Conservation (phyloP, 2,888 invertebrate genomes). For the Ischnus inquisitorius region DNA sequence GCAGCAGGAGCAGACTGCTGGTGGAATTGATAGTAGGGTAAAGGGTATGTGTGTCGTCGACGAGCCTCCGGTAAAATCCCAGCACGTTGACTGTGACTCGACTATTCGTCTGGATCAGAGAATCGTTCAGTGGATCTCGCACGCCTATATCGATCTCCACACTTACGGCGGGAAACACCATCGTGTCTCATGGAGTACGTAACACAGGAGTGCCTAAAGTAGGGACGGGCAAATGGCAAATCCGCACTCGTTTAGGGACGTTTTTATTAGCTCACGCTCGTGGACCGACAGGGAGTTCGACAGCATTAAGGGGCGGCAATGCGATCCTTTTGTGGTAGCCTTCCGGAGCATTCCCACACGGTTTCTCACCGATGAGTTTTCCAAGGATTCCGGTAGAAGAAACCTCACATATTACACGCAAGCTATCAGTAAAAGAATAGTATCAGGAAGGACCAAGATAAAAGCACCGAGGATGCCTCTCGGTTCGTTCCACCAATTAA, state of each 20-base stretch:
- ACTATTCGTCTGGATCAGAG: slow-evolving; percentile 68
- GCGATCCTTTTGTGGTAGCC: slow-evolving; percentile 29
- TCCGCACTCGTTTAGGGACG: slow-evolving; percentile 46
- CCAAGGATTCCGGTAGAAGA: not conserved
- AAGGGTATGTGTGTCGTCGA: slow-evolving; percentile 39
- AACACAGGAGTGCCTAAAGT: slow-evolving; percentile 23
- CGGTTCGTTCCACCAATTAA: slow-evolving; percentile 51
- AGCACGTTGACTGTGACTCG: slow-evolving; percentile 52
- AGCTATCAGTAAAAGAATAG: slow-evolving; percentile 50
- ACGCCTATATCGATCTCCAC: slow-evolving; percentile 11
- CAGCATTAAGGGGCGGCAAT: slow-evolving; percentile 35
- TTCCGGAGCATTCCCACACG: not conserved
- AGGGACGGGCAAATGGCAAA: slow-evolving; percentile 31
- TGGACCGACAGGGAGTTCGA: slow-evolving; percentile 36
- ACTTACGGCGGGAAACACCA: slow-evolving; percentile 9
- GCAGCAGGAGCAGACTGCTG: slow-evolving; percentile 19
- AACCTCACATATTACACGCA: slow-evolving; percentile 24
- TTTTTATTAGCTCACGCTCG: slow-evolving; percentile 53
- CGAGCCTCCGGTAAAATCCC: slow-evolving; percentile 46
- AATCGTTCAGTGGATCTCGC: slow-evolving; percentile 58
- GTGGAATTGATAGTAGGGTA: slow-evolving; percentile 33
- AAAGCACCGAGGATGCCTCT: slow-evolving; percentile 33
- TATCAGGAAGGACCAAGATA: slow-evolving; percentile 51
- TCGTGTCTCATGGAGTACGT: slow-evolving; percentile 13
- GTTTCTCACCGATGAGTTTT: not conserved